Base-by-base conservation (phyloP, 2,113 vertebrate genomes). In the Quiscalus mexicanus region DNA sequence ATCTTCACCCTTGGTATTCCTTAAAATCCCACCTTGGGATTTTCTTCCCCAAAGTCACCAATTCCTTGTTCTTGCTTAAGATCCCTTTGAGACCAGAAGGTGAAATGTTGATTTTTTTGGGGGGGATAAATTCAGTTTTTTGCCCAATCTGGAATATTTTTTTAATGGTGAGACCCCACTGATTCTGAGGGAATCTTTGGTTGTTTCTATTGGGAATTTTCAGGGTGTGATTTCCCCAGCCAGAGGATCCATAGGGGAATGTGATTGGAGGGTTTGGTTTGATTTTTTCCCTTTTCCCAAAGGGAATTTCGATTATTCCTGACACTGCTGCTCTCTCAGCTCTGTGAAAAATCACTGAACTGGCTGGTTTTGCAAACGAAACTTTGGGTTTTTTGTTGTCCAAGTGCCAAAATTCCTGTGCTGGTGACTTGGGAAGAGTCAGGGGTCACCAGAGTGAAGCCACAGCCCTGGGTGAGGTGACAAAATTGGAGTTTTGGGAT, bases 201-300 rank as follows among this genome's bases (percentile, higher is more conserved):
- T 84, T 73, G 45, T 17, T 87, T 89, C 60, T 15, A 3, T 47
- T 63, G 41, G 69, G n/a, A 71, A 23, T 50, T 75, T 49, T 44
- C 28, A 69, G 45, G 6, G 15, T 33, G 55, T 59, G 15, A 39
- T 89, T 91, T 79, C 79, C 3, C 1, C 47, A 60, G 50, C n/a
- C 4, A 10, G 13, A 65, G 42, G 6, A 33, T 70, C 65, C 3
- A 0, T 0, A 21, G 60, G 22, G 22, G 59, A 23, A 30, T 3
- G 1, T 13, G 14, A 5, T 10, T 22, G 47, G 21, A 39, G 4
- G 33, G 2, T 55, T 55, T 15, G 1, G 28, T 20, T 12, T 31
- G 70, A 6, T 5, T 64, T 55, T 60, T 39, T 3, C 5, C 27
- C 15, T 58, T 79, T 58, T 47, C 60, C 62, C 71, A 56, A 11